Percentiles rank a stretch among this genome's conserved stretches.
Conservation (phyloP, 2,888 invertebrate genomes). For the Parasteatoda lunata region DNA sequence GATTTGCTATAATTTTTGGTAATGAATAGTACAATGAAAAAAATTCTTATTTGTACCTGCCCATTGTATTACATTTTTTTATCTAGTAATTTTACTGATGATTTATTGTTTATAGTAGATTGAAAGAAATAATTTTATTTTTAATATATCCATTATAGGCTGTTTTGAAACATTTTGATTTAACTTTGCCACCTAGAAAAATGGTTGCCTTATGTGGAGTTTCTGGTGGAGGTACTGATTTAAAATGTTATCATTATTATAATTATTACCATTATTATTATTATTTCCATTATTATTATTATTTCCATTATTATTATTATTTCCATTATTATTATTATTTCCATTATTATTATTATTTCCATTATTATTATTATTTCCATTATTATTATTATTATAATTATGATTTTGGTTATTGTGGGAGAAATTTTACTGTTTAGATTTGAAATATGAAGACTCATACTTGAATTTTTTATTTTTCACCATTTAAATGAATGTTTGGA, state of each 20-base stretch:
- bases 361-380: background rate
- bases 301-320: background rate
- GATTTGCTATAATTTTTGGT: too few species aligned
- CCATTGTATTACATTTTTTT: too few species aligned
- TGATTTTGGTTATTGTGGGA: too few species aligned
- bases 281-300: background rate
- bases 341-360: too few species aligned
- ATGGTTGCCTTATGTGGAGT: constrained; percentile 94
- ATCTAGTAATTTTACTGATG: too few species aligned
- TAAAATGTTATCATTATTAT: background rate
- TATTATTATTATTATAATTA: background rate
- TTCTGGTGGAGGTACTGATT: constrained; percentile 85
- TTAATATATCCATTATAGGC: constrained; percentile 75
- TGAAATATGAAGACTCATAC: too few species aligned
- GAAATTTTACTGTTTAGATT: too few species aligned
- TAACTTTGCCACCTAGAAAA: constrained; percentile 88
- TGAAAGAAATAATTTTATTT: background rate
- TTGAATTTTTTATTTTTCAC: too few species aligned
- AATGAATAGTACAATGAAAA: too few species aligned
- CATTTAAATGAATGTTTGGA: too few species aligned
- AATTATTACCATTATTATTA: background rate
- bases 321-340: background rate
- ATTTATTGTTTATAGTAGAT: too few species aligned
- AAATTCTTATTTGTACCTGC: too few species aligned
- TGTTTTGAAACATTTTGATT: constrained; percentile 87